These are phyloP conservation scores for Zaprionus nigranus DNA, from an alignment of 1,140 invertebrate species.

Conservation along the genomic window DNA sequence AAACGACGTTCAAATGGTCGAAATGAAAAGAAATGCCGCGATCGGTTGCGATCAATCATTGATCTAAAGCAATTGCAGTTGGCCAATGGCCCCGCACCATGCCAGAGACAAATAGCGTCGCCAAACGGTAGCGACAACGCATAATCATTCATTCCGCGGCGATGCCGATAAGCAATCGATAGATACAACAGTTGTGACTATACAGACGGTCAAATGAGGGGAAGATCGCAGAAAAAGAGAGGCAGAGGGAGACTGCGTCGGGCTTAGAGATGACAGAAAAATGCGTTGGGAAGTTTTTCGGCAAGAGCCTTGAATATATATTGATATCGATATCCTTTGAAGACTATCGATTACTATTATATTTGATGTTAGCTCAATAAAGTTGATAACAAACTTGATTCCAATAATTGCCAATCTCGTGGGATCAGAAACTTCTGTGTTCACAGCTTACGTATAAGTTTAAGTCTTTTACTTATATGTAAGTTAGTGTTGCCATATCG, in stretches of 20 bases:
- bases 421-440: too few relatives aligned
- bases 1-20: neutral
- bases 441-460: too few relatives aligned
- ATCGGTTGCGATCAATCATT: conserved; percentile 56
- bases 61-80: conserved; percentile 58
- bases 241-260: neutral
- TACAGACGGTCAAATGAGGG: neutral
- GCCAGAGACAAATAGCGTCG: conserved; percentile 52
- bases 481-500: too few relatives aligned
- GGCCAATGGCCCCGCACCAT: conserved; percentile 38
- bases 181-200: neutral
- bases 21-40: conserved; percentile 55
- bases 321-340: too few relatives aligned
- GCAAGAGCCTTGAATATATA: neutral
- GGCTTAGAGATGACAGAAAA: neutral
- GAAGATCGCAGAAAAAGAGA: neutral
- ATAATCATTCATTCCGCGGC: conserved; percentile 31
- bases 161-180: conserved; percentile 3
- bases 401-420: too few relatives aligned
- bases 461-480: too few relatives aligned
- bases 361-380: neutral
- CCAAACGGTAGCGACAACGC: conserved; percentile 64
- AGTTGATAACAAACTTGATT: too few relatives aligned
- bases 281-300: neutral
- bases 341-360: neutral